Percentiles rank a stretch among this genome's conserved stretches.
These are phyloP conservation scores for Orthonychiurus folsomi DNA, from an alignment of 2,888 invertebrate genomes.

Conservation along the genomic window DNA sequence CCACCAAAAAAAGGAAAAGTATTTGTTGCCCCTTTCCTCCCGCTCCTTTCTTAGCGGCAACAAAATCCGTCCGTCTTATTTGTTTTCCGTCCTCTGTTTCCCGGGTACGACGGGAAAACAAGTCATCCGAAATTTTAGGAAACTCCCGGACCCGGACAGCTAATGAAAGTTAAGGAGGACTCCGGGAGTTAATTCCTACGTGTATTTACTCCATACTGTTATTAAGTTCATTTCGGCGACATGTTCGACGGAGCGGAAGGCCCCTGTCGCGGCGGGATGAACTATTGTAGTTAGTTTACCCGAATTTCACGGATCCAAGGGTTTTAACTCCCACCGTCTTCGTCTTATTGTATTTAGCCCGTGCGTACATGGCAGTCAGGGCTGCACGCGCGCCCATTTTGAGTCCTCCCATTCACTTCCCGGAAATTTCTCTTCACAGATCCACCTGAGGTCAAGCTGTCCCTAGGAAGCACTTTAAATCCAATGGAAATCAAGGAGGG, in stretches of 20 bases:
- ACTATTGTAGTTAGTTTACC: not conserved
- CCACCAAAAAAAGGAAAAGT: slow-evolving; percentile 13
- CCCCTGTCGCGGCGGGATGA: not conserved
- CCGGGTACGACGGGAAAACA: slow-evolving; percentile 29
- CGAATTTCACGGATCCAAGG: not conserved
- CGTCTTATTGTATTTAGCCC: too few species aligned
- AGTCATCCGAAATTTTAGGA: slow-evolving; percentile 30
- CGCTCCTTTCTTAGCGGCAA: slow-evolving; percentile 21
- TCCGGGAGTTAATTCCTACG: not conserved
- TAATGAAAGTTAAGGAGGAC: slow-evolving; percentile 29
- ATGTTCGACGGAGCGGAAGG: not conserved
- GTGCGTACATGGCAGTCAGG: too few species aligned
- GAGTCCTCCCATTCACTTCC: not conserved
- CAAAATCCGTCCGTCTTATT: slow-evolving; percentile 37
- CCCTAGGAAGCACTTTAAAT: slow-evolving; percentile 38
- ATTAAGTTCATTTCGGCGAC: not conserved
- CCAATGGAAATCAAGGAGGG: slow-evolving; percentile 39
- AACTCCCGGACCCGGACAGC: slow-evolving; percentile 11
- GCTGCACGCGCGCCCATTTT: too few species aligned
- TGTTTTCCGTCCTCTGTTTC: slow-evolving; percentile 28
- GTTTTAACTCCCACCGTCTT: not conserved
- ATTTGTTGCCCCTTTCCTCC: slow-evolving; percentile 14
- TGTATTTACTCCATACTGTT: not conserved
- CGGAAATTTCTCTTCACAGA: slow-evolving; percentile 19
- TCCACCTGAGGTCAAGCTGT: slow-evolving; percentile 38